These are phyloP conservation scores for Xylocampa areola DNA, from an alignment of 2,888 invertebrate genomes.

Conservation along the genomic window DNA sequence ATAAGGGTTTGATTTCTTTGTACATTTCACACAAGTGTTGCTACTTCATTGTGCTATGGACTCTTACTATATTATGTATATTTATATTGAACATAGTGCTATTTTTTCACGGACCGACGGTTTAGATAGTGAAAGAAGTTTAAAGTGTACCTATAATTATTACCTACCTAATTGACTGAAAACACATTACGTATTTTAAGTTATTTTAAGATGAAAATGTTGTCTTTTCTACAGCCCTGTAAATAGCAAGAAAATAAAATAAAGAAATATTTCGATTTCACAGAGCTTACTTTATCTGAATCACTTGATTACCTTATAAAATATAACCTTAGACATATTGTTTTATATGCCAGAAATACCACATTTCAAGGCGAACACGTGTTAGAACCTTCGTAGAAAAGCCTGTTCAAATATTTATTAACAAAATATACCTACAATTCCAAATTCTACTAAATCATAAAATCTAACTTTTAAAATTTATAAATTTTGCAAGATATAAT, in stretches of 20 bases:
- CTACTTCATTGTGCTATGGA: slow-evolving; percentile 79
- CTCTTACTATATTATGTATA: slow-evolving; percentile 74
- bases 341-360: no score
- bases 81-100: slow-evolving; percentile 74
- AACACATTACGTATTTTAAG: slow-evolving; percentile 83
- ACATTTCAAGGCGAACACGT: no score
- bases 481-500: no score
- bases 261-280: slow-evolving; percentile 77
- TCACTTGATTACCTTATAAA: slow-evolving; percentile 14
- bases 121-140: slow-evolving; percentile 69
- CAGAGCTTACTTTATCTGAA: slow-evolving; percentile 50
- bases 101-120: slow-evolving; percentile 83
- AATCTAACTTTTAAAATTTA: no score
- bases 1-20: slow-evolving; percentile 79
- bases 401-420: no score
- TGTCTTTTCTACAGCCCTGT: slow-evolving; percentile 88
- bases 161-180: slow-evolving; percentile 79
- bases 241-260: slow-evolving; percentile 80
- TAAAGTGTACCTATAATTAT: slow-evolving; percentile 72
- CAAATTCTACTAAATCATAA: no score
- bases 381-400: no score
- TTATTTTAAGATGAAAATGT: slow-evolving; percentile 83
- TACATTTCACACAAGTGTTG: slow-evolving; percentile 67
- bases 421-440: no score
- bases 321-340: not conserved